Base-by-base conservation (phyloP, 2,113 vertebrate genomes). In the Martes martes region DNA sequence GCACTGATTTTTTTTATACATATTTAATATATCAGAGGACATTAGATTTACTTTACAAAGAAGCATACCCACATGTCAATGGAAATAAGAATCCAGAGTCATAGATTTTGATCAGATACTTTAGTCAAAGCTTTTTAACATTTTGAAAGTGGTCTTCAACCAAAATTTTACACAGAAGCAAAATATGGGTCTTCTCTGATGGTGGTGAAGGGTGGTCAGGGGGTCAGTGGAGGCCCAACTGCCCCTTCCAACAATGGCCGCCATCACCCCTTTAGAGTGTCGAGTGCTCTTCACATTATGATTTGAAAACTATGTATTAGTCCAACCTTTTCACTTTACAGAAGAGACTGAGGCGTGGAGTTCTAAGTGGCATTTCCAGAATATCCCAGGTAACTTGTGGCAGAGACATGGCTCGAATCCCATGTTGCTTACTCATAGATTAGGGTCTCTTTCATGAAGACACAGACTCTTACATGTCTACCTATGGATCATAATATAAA, bases 331-430 rank as follows among this genome's bases (percentile, higher is more conserved):
- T 63, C 4, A 69, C 36, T 95, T 89, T 74, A 63, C 2, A 74
- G 39, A 86, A 67, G n/a, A 67, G 45, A 42, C 24, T 19, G 57
- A 85, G 55, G 47, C 18, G 26, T 95, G 81, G 92, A 81, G 4
- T 33, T 96, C 98, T 98, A 98, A 74, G 19, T 47, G 57, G 85
- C 50, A 47, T 82, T 91, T 31, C 28, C 23, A 93, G 89, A 65
- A 42, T 69, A 18, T 76, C 71, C 50, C 10, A 52, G 39, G 14
- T 71, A 61, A 52, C 50, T 88, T 95, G 33, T 80, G 26, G 21
- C 81, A 90, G 55, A 76, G 39, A 93, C 11, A 2, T 89, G 24
- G 13, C 31, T 96, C 31, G 80, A 86, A 78, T 69, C 39, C 23
- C 73, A 0, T 81, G 26, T 78, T 63, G 6, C 24, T 73, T 28